Base-by-base conservation (phyloP, 2,113 vertebrate genomes). In the Zosterops japonicus region DNA sequence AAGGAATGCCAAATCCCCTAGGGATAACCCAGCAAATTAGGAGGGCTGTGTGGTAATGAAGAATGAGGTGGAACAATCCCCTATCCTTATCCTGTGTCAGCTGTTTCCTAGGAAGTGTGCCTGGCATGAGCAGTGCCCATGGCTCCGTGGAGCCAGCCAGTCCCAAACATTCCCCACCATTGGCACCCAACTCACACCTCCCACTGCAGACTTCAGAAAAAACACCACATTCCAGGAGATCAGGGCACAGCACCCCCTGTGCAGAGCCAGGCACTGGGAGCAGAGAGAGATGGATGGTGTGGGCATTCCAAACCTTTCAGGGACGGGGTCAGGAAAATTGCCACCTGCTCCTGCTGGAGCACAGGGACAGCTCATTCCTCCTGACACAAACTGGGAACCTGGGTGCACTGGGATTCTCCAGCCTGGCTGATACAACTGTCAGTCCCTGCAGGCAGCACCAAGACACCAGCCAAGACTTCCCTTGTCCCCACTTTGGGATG, bases 101-200 rank as follows among this genome's bases (percentile, higher is more conserved):
- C 11, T n/a, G 12, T 28, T 49, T 27, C 64, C 79, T 29, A 39
- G 83, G 63, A 44, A 3, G 0, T 2, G 33, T 44, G 71, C 8
- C 25, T 36, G 47, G n/a, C 2, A 1, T 29, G 46, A 86, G n/a
- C 39, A 6, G 39, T 1, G 2, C 47, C 49, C 36, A 1, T 2
- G 6, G 52, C 78, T 75, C 56, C 20, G 3, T 8, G 31, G 24
- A 74, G 2, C 21, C 69, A 75, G 21, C 17, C 2, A 0, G 39
- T 5, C 14, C 23, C 78, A 50, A 47, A 47, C 7, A 19, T 17
- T 22, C 61, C 42, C 5, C 3, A 3, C 20, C 39, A 1, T 2
- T 47, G 59, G 44, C 41, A 81, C 29, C 20, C 70, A 59, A 1
- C 13, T 46, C 65, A 6, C 18, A 53, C 41, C 21, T 80, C 35